Evolutionary conservation across 2,797 vertebrate genomes (phyloP), one percentile per base, ranked within the genome.

Genomic region (Scomberomorus guttatus): DNA sequence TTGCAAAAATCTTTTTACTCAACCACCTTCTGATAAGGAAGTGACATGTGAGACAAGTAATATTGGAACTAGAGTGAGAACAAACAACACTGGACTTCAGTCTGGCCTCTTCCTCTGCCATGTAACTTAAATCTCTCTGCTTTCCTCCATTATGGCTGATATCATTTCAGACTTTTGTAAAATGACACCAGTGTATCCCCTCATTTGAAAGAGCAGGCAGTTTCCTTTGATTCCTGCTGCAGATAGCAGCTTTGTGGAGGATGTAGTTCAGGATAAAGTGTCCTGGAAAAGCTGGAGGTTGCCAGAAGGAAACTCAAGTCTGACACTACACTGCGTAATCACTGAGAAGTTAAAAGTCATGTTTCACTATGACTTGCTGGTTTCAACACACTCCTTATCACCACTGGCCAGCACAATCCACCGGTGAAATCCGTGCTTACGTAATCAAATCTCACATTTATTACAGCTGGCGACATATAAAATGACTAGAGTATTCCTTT

Each of bases 321-420:
- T 39, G 37, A 56, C 6, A 17, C 15, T 0, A 2, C 1, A 0
- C 46, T 18, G 10, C 51, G 18, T 24, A 20, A 55, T 51, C 52
- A 62, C 5, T 1, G 24, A 82, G 29, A 54, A 24, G 62, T 79
- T 18, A 57, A 56, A 62, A 55, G 56, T 82, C 61, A 46, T 46
- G 61, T 81, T 27, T 85, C 83, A 83, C 67, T 2, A 44, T 92
- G 90, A 91, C 89, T 88, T 81, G 79, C 67, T 39, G 8, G 2
- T 91, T 93, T 79, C 32, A 51, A 7, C 56, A 67, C 25, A 3
- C 22, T 55, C 48, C 54, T 73, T 72, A 50, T 83, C 55, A 39
- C 4, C 20, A 11, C 8, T 1, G 8, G n/a, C 1, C 13, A 11
- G 29, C 6, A 29, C 0, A 4, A 54, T 25, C 3, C 10, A 8